A percentile compares a stretch with the other conserved stretches of the same genome.
phyloP scores from a whole-genome alignment of 2,113 vertebrate genomes.

The Bubalus kerabau region DNA sequence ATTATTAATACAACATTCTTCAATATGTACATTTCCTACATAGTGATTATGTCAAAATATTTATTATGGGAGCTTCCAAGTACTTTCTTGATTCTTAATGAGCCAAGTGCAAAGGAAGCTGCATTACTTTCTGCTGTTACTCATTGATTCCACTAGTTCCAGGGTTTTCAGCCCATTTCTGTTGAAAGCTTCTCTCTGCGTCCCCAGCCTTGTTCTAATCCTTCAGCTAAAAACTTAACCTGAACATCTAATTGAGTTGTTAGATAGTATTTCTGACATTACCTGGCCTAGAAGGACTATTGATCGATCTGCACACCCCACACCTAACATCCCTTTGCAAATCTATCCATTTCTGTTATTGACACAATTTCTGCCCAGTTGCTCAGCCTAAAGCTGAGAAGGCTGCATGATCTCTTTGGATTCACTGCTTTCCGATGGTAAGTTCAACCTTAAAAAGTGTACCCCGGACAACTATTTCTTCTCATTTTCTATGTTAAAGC shows the following conservation, averaged over 20 bases:
- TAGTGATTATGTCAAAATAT: background rate
- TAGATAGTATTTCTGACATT: background rate
- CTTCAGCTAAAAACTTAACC: background rate
- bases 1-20: background rate
- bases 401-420: background rate
- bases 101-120: background rate
- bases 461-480: background rate
- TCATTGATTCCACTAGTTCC: background rate
- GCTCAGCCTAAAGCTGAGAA: background rate
- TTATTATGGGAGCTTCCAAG: background rate
- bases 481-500: background rate
- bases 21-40: background rate
- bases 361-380: background rate
- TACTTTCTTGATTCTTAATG: background rate
- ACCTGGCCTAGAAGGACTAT: background rate
- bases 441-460: background rate
- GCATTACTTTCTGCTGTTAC: background rate
- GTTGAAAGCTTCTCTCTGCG: background rate
- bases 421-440: background rate
- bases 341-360: background rate
- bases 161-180: background rate
- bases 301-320: background rate
- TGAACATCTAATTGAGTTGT: background rate
- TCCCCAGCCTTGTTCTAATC: background rate
- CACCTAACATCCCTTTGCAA: background rate